Evolutionary conservation across 2,888 invertebrate genomes (phyloP).

Genomic region (Brachypalpus laphriformis): DNA sequence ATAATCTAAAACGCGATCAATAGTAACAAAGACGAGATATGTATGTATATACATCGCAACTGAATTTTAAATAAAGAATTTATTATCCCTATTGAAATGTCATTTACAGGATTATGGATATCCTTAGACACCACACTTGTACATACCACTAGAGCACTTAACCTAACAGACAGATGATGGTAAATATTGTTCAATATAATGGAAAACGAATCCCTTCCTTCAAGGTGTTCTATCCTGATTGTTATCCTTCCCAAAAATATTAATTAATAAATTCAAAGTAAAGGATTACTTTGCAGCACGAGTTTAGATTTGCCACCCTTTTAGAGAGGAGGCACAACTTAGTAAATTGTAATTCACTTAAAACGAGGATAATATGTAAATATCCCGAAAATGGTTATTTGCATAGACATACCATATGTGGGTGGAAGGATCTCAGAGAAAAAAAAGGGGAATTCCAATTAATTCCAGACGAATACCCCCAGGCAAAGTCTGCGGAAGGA

Average conservation of each 20-base stretch:
- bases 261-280: conserved; percentile 7
- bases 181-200: not conserved
- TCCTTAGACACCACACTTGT: not conserved
- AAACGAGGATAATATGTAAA: not conserved
- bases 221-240: not conserved
- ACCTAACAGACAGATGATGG: not conserved
- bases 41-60: not conserved
- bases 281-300: not conserved
- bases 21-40: not conserved
- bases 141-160: not conserved
- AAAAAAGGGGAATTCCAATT: conserved; percentile 25
- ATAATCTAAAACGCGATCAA: not conserved
- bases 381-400: conserved; percentile 12
- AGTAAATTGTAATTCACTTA: not conserved
- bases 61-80: not conserved
- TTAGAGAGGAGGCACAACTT: not conserved
- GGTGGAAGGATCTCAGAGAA: not conserved
- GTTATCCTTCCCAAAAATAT: not conserved
- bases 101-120: conserved; percentile 6
- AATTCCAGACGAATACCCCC: conserved; percentile 21
- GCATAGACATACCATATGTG: not conserved
- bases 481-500: not conserved
- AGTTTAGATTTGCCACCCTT: not conserved
- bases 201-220: not conserved
- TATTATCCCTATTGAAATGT: conserved; percentile 7